phyloP scores from a whole-genome alignment of 2,888 invertebrate genomes.

The Sympetrum striolatum region DNA sequence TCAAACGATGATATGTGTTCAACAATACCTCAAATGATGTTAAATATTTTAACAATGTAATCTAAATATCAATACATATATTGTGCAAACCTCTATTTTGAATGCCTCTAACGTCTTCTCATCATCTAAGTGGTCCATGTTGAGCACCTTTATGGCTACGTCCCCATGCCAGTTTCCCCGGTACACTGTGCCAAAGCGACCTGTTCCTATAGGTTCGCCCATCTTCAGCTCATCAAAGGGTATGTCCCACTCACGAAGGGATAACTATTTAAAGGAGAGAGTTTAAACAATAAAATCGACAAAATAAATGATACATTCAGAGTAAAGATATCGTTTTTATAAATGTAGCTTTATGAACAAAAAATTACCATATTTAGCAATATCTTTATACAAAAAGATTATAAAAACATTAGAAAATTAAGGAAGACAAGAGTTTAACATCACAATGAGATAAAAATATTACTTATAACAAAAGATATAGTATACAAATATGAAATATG shows the following conservation, averaged over 20 bases:
- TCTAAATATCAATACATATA: constrained; percentile 39
- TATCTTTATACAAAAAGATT: too few relatives aligned
- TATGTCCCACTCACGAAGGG: constrained; percentile 96
- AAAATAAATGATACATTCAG: constrained; percentile 46
- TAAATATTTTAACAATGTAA: too few relatives aligned
- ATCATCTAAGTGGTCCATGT: constrained; percentile 88
- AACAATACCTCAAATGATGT: too few relatives aligned
- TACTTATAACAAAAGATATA: too few relatives aligned
- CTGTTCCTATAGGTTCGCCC: constrained; percentile 87
- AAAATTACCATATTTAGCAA: too few relatives aligned
- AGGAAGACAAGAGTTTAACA: too few relatives aligned
- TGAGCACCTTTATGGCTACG: constrained; percentile 94
- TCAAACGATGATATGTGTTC: too few relatives aligned
- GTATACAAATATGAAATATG: too few relatives aligned
- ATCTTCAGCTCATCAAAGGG: constrained; percentile 93
- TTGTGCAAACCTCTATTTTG: constrained; percentile 78
- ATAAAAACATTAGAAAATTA: too few relatives aligned
- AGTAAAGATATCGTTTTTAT: background rate
- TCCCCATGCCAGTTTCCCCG: constrained; percentile 98
- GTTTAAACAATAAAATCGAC: background rate
- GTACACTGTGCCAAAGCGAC: constrained; percentile 93
- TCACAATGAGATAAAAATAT: too few relatives aligned
- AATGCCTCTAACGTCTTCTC: constrained; percentile 90
- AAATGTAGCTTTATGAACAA: too few relatives aligned
- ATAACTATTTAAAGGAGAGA: constrained; percentile 66